Evolutionary conservation across 1,140 invertebrate genomes (phyloP), one percentile per base, ranked within the genome.

Genomic region (Drosophila busckii): DNA sequence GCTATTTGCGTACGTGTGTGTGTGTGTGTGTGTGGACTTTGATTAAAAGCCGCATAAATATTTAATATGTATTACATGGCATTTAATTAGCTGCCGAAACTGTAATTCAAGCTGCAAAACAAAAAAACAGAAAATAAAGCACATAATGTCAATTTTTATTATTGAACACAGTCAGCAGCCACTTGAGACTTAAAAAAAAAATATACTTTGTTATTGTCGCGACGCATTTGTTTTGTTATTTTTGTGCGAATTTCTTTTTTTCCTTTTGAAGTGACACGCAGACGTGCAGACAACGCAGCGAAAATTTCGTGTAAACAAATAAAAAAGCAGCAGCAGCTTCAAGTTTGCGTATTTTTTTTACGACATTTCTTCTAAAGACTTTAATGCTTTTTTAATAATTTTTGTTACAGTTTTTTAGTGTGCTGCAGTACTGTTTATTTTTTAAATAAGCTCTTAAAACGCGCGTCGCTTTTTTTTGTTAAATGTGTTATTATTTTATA

Each of bases 371-470:
- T 62, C 62, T 64, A 78, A 78, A 68, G 63, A 78, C 68, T 68
- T 80, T 73, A 82, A 80, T 63, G 73, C 53, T 55, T 68, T 73
- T 80, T 80, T 73, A 68, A 80, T 78, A 71, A 76, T 78, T 67
- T 75, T 66, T 76, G n/a, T n/a, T n/a, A n/a, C n/a, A n/a, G n/a
- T n/a, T n/a, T n/a, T n/a, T n/a, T n/a, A n/a, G n/a, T n/a, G n/a
- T n/a, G n/a, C n/a, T n/a, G n/a, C n/a, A n/a, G n/a, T n/a, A n/a
- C n/a, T n/a, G n/a, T n/a, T n/a, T n/a, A n/a, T n/a, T n/a, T n/a
- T n/a, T n/a, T n/a, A n/a, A n/a, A n/a, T n/a, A n/a, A n/a, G n/a
- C n/a, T n/a, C n/a, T n/a, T n/a, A n/a, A n/a, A n/a, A n/a, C n/a
- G n/a, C n/a, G n/a, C n/a, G n/a, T n/a, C n/a, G n/a, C n/a, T n/a